A percentile compares a stretch with the other conserved stretches of the same genome.
Conservation (phyloP, 1,140 invertebrate species). For the Drosophila trapezifrons region DNA sequence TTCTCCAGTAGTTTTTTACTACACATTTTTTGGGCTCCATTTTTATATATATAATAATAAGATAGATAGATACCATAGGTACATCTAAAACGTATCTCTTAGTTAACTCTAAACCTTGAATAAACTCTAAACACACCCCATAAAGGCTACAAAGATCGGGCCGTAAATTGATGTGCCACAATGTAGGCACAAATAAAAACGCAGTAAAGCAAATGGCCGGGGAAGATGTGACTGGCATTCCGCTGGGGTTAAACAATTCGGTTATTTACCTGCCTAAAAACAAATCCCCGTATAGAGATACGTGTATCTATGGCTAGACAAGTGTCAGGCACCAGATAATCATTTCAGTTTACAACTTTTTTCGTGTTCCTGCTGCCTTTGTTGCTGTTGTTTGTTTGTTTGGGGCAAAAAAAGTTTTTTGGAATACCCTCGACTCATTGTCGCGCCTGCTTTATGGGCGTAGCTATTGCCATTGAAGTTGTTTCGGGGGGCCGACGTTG, state of each 20-base stretch:
- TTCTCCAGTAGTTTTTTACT: too few species aligned
- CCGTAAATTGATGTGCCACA: slow-evolving; percentile 56
- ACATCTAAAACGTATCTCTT: not conserved
- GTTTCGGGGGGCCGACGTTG: slow-evolving; percentile 34
- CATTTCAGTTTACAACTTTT: slow-evolving; percentile 83
- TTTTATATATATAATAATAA: too few species aligned
- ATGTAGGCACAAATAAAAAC: slow-evolving; percentile 55
- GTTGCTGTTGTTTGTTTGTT: slow-evolving; percentile 27
- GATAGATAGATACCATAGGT: too few species aligned
- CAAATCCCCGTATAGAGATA: slow-evolving; percentile 45
- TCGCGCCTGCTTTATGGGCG: slow-evolving; percentile 56
- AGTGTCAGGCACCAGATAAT: slow-evolving; percentile 75
- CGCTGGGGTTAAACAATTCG: slow-evolving; percentile 61
- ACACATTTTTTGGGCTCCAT: too few species aligned
- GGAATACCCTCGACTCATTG: slow-evolving; percentile 53
- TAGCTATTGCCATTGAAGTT: slow-evolving; percentile 49
- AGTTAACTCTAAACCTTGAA: slow-evolving; percentile 27
- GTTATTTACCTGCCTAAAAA: slow-evolving; percentile 72
- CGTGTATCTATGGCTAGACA: slow-evolving; percentile 72
- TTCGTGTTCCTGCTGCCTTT: slow-evolving; percentile 27
- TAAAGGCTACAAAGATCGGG: slow-evolving; percentile 49
- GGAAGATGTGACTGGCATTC: slow-evolving; percentile 75
- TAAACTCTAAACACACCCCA: slow-evolving; percentile 69
- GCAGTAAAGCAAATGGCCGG: slow-evolving; percentile 61
- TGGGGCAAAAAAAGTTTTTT: slow-evolving; percentile 40